Evolutionary conservation across 2,888 invertebrate genomes (phyloP), one percentile per base, ranked within the genome.

Genomic region (Hirudinaria manillensis): DNA sequence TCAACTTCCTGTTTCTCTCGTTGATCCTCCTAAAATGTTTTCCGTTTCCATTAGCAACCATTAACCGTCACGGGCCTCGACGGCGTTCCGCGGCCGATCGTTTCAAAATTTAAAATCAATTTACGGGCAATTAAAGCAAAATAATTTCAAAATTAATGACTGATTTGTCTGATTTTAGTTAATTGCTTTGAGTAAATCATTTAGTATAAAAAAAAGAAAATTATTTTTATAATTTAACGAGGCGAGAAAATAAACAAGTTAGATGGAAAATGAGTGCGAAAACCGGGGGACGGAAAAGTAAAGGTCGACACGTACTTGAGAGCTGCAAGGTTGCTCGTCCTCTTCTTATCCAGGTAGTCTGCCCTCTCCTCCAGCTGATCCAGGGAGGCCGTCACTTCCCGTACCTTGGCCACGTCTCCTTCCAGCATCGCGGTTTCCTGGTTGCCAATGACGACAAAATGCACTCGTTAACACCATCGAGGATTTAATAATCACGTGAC

Each of bases 311-410:
- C 55, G 29, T 19, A 72, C 72, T 72, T 72, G 32, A 51, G 55
- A 27, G 24, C 72, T 3, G 45, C 93, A 81, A 97, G 93, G 53
- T 93, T 93, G 0, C 92, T 91, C 0, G 94, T 94, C 10, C 97
- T 87, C 78, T 91, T 89, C 84, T 94, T 93, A 86, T 98, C 96
- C 32, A 98, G 86, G 80, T 93, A 93, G 45, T 89, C 91, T 0
- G 98, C 97, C 56, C 94, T 87, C 81, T 93, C 93, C 83, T 99
- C 98, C 45, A 99, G 85, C 81, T 93, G 92, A 73, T 92, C 90
- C 27, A 98, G 89, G 83, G 93, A 29, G 27, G 76, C 70, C 21
- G 65, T 36, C 6, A 80, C 67, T 65, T 80, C 76, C 45, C 78
- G 76, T 3, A 81, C 82, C 77, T 82, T 81, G 27, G 81, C 82